A percentile compares a stretch with the other conserved stretches of the same genome.
Evolutionary conservation across 2,797 vertebrate species (phyloP).

Genomic region (Sebastes nivosus): DNA sequence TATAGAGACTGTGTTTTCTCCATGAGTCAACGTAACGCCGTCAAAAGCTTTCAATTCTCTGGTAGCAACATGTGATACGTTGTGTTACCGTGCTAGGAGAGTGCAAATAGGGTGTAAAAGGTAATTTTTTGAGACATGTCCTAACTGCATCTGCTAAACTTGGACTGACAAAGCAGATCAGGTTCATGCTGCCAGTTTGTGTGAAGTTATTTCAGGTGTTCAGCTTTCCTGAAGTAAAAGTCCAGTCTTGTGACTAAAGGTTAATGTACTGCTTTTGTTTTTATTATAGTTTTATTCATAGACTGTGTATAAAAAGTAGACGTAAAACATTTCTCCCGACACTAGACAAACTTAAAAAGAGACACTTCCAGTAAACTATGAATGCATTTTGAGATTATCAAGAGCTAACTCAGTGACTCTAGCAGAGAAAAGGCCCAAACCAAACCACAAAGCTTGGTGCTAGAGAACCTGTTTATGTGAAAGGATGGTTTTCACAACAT

Average conservation of each 20-base stretch:
- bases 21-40: slow-evolving; percentile 64
- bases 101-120: slow-evolving; percentile 33
- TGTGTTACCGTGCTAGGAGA: slow-evolving; percentile 15
- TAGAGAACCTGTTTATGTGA: slow-evolving; percentile 12
- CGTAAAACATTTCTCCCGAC: no score
- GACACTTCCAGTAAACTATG: not conserved
- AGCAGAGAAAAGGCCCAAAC: not conserved
- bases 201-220: not conserved
- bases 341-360: not conserved
- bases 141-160: not conserved
- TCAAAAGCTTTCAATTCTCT: slow-evolving; percentile 44
- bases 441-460: not conserved
- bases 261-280: not conserved
- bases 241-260: not conserved
- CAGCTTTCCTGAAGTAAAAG: not conserved
- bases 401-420: not conserved
- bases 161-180: not conserved
- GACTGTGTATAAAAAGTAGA: not conserved
- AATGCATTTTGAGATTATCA: not conserved
- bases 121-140: slow-evolving; percentile 14
- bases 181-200: not conserved
- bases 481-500: slow-evolving; percentile 22
- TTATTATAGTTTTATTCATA: not conserved
- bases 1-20: slow-evolving; percentile 55
- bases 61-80: slow-evolving; percentile 19